Base-by-base conservation (phyloP, 2,797 vertebrate species). In the Pteropus rufus region DNA sequence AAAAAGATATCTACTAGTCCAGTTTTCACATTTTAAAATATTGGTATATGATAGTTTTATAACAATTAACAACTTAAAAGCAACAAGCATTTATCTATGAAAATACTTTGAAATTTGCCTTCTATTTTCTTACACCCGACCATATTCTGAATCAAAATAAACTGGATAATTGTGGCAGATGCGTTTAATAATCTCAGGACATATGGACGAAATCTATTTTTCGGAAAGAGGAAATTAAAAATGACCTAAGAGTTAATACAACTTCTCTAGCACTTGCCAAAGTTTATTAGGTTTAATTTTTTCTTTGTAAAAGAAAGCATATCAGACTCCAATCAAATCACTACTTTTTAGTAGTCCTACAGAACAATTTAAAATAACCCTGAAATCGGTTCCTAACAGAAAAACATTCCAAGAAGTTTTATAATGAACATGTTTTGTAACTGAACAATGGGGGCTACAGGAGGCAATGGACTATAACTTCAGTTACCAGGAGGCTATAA, bases 101-200 rank as follows among this genome's bases (percentile, higher is more conserved):
- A 85, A 96, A 97, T 44, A 89, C 36, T 77, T 91, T 29, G 56
- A 91, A 52, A 93, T 56, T 64, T 93, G 41, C 44, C 36, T 95
- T 88, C n/a, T 82, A 60, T 70, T 72, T 77, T 89, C 54, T 91
- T 89, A 87, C 86, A 89, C 18, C 9, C 31, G 85, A 93, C 24
- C 21, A 52, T 44, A 93, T 31, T 88, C 56, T 85, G 10, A 89
- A 67, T 86, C 73, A 95, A 54, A 95, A 91, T 69, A 84, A 44
- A 95, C 5, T 65, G 76, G 41, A 5, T 82, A 87, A 64, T 46
- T 97, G 54, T 76, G n/a, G 36, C 29, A 92, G 44, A 92, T 79
- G 29, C 36, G 81, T 36, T 95, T 79, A 84, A 77, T 79, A 84
- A 77, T 19, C n/a, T 91, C 82, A 23, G 54, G 70, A 75, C 31